These are phyloP conservation scores for Calidris pugnax DNA, from an alignment of 2,113 vertebrate species.

Conservation along the genomic window DNA sequence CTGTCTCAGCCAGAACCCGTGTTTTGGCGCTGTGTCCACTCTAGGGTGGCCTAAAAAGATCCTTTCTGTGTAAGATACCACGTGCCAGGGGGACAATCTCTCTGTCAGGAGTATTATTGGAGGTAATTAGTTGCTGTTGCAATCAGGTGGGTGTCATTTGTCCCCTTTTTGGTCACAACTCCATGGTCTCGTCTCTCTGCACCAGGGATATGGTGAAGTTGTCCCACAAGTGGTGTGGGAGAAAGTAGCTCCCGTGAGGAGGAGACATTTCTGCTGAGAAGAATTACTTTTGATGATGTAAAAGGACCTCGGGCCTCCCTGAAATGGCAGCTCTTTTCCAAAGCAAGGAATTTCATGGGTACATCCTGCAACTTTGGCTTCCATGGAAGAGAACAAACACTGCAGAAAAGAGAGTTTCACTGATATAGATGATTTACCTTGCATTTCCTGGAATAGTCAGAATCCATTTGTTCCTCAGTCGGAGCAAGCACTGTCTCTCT, in stretches of 20 bases:
- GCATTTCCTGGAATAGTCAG: not conserved
- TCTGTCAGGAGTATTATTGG: not conserved
- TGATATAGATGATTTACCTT: not conserved
- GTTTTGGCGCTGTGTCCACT: too few relatives aligned
- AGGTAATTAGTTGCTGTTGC: not conserved
- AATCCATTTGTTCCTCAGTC: not conserved
- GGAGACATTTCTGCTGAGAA: not conserved
- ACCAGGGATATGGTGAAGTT: rapidly evolving
- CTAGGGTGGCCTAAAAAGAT: not conserved
- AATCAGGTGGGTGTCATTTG: not conserved
- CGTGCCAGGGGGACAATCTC: not conserved
- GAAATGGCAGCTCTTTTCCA: not conserved
- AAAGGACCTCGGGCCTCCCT: not conserved
- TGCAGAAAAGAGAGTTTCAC: not conserved
- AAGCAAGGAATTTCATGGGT: not conserved
- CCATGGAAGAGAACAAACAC: not conserved
- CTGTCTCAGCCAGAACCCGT: not conserved
- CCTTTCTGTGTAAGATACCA: too few relatives aligned
- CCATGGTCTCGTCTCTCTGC: not conserved
- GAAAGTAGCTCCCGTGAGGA: not conserved
- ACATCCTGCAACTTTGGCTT: not conserved
- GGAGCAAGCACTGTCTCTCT: rapidly evolving
- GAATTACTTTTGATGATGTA: not conserved
- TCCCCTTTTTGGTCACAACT: not conserved
- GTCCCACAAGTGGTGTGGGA: not conserved